Conservation (phyloP, 1,140 invertebrate genomes). For the Diplogasteroides magnus region DNA sequence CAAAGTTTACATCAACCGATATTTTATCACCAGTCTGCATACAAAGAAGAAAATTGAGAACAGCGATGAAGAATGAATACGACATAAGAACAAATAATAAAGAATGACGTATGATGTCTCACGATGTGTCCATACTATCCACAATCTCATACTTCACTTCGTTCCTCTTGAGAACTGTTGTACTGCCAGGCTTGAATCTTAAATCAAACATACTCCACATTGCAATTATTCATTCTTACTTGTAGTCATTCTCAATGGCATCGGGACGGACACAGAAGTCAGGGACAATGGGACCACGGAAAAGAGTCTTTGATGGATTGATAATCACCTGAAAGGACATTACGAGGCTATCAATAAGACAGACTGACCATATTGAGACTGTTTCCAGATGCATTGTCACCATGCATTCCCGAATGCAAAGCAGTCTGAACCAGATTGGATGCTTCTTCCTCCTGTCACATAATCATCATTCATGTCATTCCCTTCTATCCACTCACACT, state of each 20-base stretch:
- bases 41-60: too few species aligned
- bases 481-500: slow-evolving; percentile 57
- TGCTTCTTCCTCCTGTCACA: slow-evolving; percentile 74
- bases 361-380: slow-evolving; percentile 89
- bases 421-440: slow-evolving; percentile 83
- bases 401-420: slow-evolving; percentile 89
- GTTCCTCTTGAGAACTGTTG: slow-evolving; percentile 47
- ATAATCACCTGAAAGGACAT: too few species aligned
- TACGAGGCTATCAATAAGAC: background rate
- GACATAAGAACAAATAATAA: too few species aligned
- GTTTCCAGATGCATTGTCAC: slow-evolving; percentile 91
- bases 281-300: slow-evolving; percentile 66
- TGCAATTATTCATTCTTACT: slow-evolving; percentile 43
- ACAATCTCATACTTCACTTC: slow-evolving; percentile 49
- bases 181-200: too few species aligned
- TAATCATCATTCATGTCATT: background rate
- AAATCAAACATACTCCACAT: too few species aligned
- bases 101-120: too few species aligned
- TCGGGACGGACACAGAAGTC: slow-evolving; percentile 45
- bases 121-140: slow-evolving; percentile 50
- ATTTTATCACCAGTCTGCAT: too few species aligned
- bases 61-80: too few species aligned
- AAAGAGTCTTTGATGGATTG: slow-evolving; percentile 67
- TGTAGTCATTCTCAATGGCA: slow-evolving; percentile 40
- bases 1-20: too few species aligned